Evolutionary conservation across 2,113 vertebrate genomes (phyloP), one percentile per base, ranked within the genome.

Genomic region (Pitta sordida): DNA sequence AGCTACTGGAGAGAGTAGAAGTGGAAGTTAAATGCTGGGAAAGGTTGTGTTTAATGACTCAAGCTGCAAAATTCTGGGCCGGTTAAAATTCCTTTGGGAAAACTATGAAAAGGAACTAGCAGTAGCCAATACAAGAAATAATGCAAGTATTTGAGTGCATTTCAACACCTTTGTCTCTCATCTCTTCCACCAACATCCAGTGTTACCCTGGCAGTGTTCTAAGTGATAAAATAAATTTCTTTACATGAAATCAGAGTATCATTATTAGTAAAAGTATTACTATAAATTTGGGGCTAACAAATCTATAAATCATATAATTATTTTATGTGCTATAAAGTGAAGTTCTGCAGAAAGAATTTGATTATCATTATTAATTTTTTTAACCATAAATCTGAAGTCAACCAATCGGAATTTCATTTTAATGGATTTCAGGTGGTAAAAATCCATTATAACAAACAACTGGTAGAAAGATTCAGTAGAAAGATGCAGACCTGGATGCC

Each of bases 361-460:
- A 68, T 89, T 94, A 87, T 82, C 36, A 64, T 89, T 78, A 73
- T 44, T 95, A 74, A 86, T 91, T 51, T 73, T 91, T 73, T 59
- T 20, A 78, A 51, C 9, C 15, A 58, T 91, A 86, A 94, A 80
- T 77, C 83, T 90, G 49, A 80, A 76, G 56, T 63, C 32, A 88
- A 43, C 18, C 56, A 77, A 18, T 46, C 83, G 62, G 27, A 64
- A 53, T 10, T 90, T 93, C 60, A 22, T 65, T 52, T 69, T 93
- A 69, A 67, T 77, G 34, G n/a, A 62, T 86, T 94, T 83, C 32
- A 29, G 43, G 10, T 53, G 36, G 67, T 88, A 88, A 86, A 84
- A 87, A 55, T 63, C 77, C 21, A 26, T 80, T 82, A n/a, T 37
- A 94, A 65, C 63, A 39, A 62, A 62, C n/a, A 22, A 59, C 37